These are phyloP conservation scores for Leucophenga maculata DNA, from an alignment of 2,888 invertebrate genomes.

Conservation along the genomic window DNA sequence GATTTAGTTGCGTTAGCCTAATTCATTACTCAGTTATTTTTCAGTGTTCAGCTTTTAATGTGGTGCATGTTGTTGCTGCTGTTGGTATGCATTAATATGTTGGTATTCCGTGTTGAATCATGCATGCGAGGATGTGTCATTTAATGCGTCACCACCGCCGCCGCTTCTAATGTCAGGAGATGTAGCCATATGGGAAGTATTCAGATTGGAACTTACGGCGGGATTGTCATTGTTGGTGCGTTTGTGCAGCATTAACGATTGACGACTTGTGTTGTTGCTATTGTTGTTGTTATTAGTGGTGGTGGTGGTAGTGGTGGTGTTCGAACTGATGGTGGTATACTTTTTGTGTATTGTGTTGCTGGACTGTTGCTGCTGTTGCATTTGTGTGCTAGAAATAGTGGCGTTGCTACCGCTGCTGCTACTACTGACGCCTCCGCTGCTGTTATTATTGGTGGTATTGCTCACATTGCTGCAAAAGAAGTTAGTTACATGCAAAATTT, in stretches of 20 bases:
- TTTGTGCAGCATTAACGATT: slow-evolving; percentile 36
- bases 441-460: slow-evolving; percentile 33
- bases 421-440: slow-evolving; percentile 24
- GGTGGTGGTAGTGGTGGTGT: slow-evolving; percentile 31
- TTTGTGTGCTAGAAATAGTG: slow-evolving; percentile 38
- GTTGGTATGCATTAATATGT: slow-evolving; percentile 28
- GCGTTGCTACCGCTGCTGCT: slow-evolving; percentile 24
- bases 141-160: neutral
- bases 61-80: slow-evolving; percentile 38
- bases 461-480: slow-evolving; percentile 51
- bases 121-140: slow-evolving; percentile 21
- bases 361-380: slow-evolving; percentile 39
- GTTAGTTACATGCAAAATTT: slow-evolving; percentile 42
- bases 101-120: slow-evolving; percentile 12
- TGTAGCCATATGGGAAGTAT: slow-evolving; percentile 13
- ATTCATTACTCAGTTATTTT: slow-evolving; percentile 38
- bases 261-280: slow-evolving; percentile 23
- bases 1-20: slow-evolving; percentile 11
- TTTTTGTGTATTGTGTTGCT: slow-evolving; percentile 29
- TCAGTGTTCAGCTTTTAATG: slow-evolving; percentile 42
- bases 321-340: neutral
- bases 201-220: slow-evolving; percentile 14
- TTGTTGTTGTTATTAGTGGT: neutral
- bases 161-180: slow-evolving; percentile 8
- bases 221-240: slow-evolving; percentile 29